Percentiles rank a stretch among this genome's conserved stretches.
These are phyloP conservation scores for Orycteropus afer DNA, from an alignment of 2,113 vertebrate species.

Conservation along the genomic window DNA sequence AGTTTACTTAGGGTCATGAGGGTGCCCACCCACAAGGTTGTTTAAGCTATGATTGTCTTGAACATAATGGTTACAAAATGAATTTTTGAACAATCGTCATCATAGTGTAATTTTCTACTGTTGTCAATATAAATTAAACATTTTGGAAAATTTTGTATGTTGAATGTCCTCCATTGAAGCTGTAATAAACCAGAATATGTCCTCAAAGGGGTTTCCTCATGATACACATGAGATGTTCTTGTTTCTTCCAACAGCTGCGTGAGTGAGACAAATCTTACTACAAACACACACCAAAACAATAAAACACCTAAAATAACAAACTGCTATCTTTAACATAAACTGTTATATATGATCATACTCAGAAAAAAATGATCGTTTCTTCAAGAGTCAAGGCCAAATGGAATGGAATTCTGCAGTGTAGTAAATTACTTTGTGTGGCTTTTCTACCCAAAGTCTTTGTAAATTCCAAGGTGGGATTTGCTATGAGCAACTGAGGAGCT, in stretches of 20 bases:
- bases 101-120: slow-evolving; percentile 23
- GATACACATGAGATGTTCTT: neutral
- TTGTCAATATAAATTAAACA: neutral
- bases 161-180: neutral
- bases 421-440: too few relatives aligned
- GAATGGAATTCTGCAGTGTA: too few relatives aligned
- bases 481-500: too few relatives aligned
- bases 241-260: neutral
- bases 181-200: slow-evolving; percentile 8
- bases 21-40: too few relatives aligned
- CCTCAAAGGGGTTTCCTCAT: neutral
- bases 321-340: neutral
- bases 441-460: too few relatives aligned
- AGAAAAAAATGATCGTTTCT: slow-evolving; percentile 31
- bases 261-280: neutral
- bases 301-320: slow-evolving; percentile 12
- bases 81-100: slow-evolving; percentile 50
- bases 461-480: too few relatives aligned
- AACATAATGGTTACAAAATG: neutral
- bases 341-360: neutral
- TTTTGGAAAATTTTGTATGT: slow-evolving; percentile 6
- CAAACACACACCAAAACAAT: neutral
- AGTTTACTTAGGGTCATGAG: too few relatives aligned
- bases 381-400: slow-evolving; percentile 1
- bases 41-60: neutral